Evolutionary conservation across 1,140 invertebrate species (phyloP).

Genomic region (Drosophila sucinea): DNA sequence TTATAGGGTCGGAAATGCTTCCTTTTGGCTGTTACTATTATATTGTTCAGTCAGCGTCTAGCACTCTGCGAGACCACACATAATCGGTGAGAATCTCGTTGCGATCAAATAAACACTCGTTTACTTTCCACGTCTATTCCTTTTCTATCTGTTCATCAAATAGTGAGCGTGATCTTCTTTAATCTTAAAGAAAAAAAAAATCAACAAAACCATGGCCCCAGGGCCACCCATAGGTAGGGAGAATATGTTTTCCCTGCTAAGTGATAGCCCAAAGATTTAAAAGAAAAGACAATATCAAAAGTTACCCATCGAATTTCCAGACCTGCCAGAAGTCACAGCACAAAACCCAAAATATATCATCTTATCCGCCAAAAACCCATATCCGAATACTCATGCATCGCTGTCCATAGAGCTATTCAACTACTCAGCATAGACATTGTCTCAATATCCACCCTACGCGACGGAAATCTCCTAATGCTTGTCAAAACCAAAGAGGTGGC

Average conservation of each 20-base stretch:
- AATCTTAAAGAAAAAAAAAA: too few species aligned
- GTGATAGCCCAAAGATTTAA: conserved; percentile 13
- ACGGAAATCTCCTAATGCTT: conserved; percentile 15
- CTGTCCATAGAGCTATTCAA: not conserved
- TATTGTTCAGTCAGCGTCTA: too few species aligned
- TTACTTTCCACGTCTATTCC: too few species aligned
- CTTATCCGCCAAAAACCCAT: conserved; percentile 3
- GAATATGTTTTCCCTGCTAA: not conserved
- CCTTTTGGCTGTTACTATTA: too few species aligned
- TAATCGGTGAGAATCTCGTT: too few species aligned
- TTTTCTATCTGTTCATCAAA: too few species aligned
- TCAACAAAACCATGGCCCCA: too few species aligned
- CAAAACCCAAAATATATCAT: conserved; percentile 14
- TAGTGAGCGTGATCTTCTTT: too few species aligned
- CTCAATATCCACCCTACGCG: conserved; percentile 17
- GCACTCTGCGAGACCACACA: too few species aligned
- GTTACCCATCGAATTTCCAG: conserved; percentile 6
- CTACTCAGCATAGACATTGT: not conserved
- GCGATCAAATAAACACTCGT: too few species aligned
- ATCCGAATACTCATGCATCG: conserved; percentile 14
- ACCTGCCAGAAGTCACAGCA: conserved; percentile 10
- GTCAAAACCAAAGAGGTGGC: not conserved
- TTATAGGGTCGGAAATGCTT: too few species aligned
- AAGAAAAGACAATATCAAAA: conserved; percentile 11
- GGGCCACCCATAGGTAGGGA: too few species aligned